These are phyloP conservation scores for Etheostoma cragini DNA, from an alignment of 2,113 vertebrate species.

Conservation along the genomic window DNA sequence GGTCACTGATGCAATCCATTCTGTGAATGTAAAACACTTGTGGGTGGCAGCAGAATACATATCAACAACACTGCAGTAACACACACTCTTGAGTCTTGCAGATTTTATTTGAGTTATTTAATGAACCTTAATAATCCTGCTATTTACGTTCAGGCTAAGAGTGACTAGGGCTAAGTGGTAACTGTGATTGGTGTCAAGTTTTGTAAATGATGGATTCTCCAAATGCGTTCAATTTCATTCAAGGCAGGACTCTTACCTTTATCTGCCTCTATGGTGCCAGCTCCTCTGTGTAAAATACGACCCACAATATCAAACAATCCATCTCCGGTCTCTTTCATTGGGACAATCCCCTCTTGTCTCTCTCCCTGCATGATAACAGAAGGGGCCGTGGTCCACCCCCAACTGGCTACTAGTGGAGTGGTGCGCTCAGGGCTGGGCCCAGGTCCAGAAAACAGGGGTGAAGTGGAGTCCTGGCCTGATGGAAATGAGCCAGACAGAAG, in stretches of 20 bases:
- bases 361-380: slow-evolving; percentile 18
- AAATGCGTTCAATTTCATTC: neutral
- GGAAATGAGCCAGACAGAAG: slow-evolving; percentile 27
- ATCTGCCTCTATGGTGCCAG: slow-evolving; percentile 32
- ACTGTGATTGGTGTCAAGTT: neutral
- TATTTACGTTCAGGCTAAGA: neutral
- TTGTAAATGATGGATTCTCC: neutral
- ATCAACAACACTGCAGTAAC: slow-evolving; percentile 41
- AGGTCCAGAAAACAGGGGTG: neutral
- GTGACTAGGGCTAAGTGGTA: neutral
- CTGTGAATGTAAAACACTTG: slow-evolving; percentile 55
- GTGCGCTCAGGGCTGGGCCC: neutral
- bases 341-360: neutral
- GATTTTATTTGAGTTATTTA: neutral
- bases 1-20: slow-evolving; percentile 20
- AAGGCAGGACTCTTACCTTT: slow-evolving; percentile 53
- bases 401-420: slow-evolving; percentile 1
- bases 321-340: slow-evolving; percentile 3
- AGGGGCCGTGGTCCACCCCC: slow-evolving; percentile 21
- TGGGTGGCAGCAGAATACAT: slow-evolving; percentile 52
- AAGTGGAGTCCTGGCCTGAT: slow-evolving; percentile 35
- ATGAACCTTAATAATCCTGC: neutral
- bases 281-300: slow-evolving; percentile 28
- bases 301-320: slow-evolving; percentile 23
- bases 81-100: neutral